Percentiles rank a stretch among this genome's conserved stretches.
These are phyloP conservation scores for Eutrigla gurnardus DNA, from an alignment of 2,797 vertebrate species.

Conservation along the genomic window DNA sequence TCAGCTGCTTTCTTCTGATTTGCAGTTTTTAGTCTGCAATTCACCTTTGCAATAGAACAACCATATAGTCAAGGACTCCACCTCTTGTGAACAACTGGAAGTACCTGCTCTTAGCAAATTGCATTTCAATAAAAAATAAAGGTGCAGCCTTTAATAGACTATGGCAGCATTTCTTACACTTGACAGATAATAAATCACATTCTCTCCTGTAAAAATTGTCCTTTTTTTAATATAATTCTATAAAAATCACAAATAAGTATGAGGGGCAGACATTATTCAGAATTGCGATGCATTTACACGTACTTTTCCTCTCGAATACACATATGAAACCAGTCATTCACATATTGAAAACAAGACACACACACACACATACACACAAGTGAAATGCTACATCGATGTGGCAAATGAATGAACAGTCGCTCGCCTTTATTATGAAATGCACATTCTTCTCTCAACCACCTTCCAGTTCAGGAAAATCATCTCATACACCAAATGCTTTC, in stretches of 20 bases:
- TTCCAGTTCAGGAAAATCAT: no score
- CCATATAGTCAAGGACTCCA: not conserved
- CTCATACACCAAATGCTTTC: no score
- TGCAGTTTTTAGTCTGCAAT: not conserved
- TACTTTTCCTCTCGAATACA: no score
- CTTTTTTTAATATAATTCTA: not conserved
- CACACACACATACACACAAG: no score
- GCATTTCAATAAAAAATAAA: not conserved
- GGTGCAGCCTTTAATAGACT: not conserved
- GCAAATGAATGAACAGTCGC: no score
- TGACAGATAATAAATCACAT: fast-evolving
- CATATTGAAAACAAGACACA: no score
- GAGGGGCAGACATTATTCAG: no score
- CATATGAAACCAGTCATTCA: no score
- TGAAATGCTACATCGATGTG: no score
- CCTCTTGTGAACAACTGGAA: not conserved
- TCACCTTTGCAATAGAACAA: not conserved
- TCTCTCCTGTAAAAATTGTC: not conserved
- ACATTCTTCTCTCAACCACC: no score
- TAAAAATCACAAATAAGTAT: not conserved
- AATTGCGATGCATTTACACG: no score
- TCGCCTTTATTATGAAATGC: no score
- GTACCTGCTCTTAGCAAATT: not conserved
- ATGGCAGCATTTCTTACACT: not conserved
- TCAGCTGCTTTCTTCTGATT: not conserved